phyloP scores from a whole-genome alignment of 2,113 vertebrate species.

The Thamnophis sirtalis region DNA sequence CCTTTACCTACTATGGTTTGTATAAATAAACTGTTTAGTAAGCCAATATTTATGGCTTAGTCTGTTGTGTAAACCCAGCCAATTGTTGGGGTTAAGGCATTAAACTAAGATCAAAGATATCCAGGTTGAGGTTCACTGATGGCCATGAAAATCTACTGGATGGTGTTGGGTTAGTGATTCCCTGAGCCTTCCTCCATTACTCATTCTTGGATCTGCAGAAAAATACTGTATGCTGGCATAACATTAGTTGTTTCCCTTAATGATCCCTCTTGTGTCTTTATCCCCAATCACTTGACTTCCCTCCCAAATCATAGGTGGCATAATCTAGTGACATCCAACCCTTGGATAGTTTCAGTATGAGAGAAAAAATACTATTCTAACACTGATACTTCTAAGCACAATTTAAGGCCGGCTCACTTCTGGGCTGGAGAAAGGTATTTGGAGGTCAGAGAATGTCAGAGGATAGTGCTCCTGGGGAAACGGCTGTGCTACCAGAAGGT shows the following conservation, averaged over 20 bases:
- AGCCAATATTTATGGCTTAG: background rate
- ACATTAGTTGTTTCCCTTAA: background rate
- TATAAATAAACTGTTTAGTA: background rate
- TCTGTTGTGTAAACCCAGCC: background rate
- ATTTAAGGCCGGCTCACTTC: background rate
- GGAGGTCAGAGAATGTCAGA: background rate
- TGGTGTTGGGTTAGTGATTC: background rate
- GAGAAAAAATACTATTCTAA: background rate
- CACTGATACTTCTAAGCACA: background rate
- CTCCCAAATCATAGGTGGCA: background rate
- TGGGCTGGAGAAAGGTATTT: background rate
- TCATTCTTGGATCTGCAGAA: background rate
- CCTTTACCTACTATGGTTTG: background rate
- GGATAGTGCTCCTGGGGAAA: background rate
- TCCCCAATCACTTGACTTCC: background rate
- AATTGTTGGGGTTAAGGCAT: background rate
- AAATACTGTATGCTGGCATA: background rate
- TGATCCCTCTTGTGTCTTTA: background rate
- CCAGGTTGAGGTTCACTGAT: background rate
- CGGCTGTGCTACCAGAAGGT: background rate
- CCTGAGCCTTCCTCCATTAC: background rate
- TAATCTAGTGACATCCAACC: background rate
- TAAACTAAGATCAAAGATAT: background rate
- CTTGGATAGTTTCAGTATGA: background rate
- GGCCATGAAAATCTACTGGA: background rate